phyloP scores from a whole-genome alignment of 2,888 invertebrate species.

The Bombylius discolor region DNA sequence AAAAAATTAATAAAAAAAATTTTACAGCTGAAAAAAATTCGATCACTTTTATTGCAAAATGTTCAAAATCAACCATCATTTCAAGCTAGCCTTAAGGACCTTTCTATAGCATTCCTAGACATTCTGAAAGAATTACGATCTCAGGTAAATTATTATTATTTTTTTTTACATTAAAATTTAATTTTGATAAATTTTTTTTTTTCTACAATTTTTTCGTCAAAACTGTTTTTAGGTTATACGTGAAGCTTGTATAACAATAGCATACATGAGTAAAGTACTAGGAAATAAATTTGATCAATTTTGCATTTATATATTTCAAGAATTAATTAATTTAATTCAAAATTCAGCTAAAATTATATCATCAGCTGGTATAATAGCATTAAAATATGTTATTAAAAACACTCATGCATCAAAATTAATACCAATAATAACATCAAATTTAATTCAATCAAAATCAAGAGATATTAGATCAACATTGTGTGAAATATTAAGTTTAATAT shows the following conservation, averaged over 20 bases:
- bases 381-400: constrained; percentile 76
- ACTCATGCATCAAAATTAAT: constrained; percentile 69
- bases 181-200: background rate
- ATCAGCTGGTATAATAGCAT: constrained; percentile 71
- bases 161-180: background rate
- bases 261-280: constrained; percentile 76
- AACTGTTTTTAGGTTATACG: constrained; percentile 46
- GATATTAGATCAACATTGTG: constrained; percentile 69
- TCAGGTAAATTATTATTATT: constrained; percentile 42
- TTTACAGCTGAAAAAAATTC: constrained; percentile 67
- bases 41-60: constrained; percentile 70
- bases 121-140: constrained; percentile 82
- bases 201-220: background rate
- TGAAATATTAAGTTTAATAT: constrained; percentile 69
- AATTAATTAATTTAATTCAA: constrained; percentile 78
- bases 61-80: constrained; percentile 57
- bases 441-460: constrained; percentile 76
- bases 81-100: constrained; percentile 55
- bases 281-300: constrained; percentile 75
- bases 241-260: constrained; percentile 90
- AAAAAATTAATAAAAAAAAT: constrained; percentile 10
- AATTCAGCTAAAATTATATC: constrained; percentile 95
- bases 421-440: constrained; percentile 61
- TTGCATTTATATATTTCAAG: constrained; percentile 68
- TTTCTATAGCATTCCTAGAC: constrained; percentile 69